Evolutionary conservation across 2,797 vertebrate genomes (phyloP).

Genomic region (Sarcoramphus papa): DNA sequence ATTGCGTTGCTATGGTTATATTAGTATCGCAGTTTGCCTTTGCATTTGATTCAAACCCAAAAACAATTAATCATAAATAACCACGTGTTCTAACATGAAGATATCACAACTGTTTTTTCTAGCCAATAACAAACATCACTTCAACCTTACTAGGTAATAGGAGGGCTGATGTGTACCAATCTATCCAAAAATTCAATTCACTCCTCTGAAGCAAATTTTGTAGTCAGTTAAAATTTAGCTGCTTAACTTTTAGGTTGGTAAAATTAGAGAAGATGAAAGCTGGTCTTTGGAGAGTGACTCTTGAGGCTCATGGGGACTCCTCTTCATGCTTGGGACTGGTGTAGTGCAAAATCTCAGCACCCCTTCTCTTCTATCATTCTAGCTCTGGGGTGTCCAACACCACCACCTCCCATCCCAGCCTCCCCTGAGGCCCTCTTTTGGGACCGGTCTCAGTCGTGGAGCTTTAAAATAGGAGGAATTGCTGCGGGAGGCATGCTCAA

Average conservation of each 20-base stretch:
- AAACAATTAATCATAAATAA: background rate
- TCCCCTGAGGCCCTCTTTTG: background rate
- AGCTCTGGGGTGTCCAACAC: background rate
- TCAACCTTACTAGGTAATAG: background rate
- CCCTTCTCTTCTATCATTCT: background rate
- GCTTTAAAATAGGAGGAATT: background rate
- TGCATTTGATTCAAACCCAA: background rate
- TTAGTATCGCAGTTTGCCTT: constrained; percentile 1
- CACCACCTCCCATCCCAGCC: background rate
- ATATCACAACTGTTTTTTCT: background rate
- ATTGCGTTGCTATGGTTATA: constrained; percentile 44
- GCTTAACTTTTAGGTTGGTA: background rate
- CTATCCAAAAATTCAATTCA: background rate
- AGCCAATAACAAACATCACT: background rate
- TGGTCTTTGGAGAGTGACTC: background rate
- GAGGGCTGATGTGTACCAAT: background rate
- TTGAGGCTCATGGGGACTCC: rapidly evolving
- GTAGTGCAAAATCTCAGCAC: background rate
- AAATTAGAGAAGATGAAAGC: background rate
- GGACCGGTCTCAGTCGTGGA: rapidly evolving
- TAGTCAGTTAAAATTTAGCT: background rate
- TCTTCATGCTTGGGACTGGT: background rate
- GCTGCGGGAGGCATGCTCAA: background rate
- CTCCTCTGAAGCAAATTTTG: background rate
- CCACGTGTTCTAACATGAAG: background rate